A percentile compares a stretch with the other conserved stretches of the same genome.
Conservation (phyloP, 2,888 invertebrate genomes). For the Diadegma fenestrale region DNA sequence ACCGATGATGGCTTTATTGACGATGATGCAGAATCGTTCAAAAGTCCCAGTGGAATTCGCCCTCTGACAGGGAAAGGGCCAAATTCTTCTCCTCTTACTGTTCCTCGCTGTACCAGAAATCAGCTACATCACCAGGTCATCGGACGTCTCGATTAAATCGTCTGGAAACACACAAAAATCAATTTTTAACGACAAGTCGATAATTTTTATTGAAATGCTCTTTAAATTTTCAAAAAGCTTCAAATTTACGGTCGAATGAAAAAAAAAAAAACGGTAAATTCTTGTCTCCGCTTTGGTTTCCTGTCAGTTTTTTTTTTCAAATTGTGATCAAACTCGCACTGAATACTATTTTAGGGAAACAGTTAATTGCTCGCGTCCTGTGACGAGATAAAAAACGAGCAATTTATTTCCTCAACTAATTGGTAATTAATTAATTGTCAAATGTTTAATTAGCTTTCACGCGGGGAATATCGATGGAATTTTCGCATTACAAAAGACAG, state of each 20-base stretch:
- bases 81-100: conserved; percentile 74
- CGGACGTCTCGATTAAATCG: conserved; percentile 77
- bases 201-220: too few species aligned
- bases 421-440: background rate
- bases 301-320: too few species aligned
- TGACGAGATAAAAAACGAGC: background rate
- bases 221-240: too few species aligned
- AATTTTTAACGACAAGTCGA: background rate
- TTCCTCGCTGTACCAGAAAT: conserved; percentile 51
- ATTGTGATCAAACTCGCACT: too few species aligned
- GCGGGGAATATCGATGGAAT: background rate
- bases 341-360: background rate
- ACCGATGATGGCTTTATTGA: conserved; percentile 34
- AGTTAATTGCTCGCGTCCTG: background rate
- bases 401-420: background rate
- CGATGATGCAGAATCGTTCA: conserved; percentile 65
- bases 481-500: background rate
- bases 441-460: background rate
- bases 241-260: too few species aligned
- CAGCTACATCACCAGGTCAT: conserved; percentile 79
- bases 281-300: too few species aligned
- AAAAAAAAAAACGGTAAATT: too few species aligned
- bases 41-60: conserved; percentile 70
- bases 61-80: conserved; percentile 73
- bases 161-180: conserved; percentile 73